phyloP scores from a whole-genome alignment of 2,888 invertebrate species.

The Zonitis immaculata region DNA sequence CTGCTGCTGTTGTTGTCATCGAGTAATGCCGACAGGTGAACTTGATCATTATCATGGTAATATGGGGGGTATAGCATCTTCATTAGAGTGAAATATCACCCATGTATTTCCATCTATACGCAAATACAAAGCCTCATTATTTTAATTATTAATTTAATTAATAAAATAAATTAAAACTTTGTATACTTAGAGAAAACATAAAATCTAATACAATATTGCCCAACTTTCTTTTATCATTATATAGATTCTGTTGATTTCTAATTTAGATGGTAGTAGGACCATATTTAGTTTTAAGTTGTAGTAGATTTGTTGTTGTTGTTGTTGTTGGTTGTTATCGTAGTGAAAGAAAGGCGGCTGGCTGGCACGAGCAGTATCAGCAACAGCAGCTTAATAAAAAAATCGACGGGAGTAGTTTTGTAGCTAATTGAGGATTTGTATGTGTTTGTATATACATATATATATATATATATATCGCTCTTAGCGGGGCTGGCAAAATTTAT shows the following conservation, averaged over 20 bases:
- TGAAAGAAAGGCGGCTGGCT: not conserved
- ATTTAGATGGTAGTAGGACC: not conserved
- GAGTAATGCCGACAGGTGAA: constrained; percentile 25
- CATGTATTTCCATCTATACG: not conserved
- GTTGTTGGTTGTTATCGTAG: not conserved
- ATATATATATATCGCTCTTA: constrained; percentile 42
- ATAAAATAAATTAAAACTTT: too few species aligned
- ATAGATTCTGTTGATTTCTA: not conserved
- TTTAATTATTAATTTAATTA: not conserved
- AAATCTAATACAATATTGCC: too few species aligned
- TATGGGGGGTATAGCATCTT: constrained; percentile 37
- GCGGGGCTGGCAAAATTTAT: constrained; percentile 43
- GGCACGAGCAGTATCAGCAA: too few species aligned
- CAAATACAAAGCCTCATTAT: not conserved
- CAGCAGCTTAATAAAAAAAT: constrained; percentile 16
- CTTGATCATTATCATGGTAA: constrained; percentile 39
- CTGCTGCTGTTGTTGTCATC: too few species aligned
- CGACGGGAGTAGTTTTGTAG: constrained; percentile 22
- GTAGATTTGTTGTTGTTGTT: too few species aligned
- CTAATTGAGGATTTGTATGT: constrained; percentile 50
- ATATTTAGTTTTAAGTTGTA: too few species aligned
- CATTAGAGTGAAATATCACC: constrained; percentile 38
- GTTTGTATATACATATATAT: too few species aligned
- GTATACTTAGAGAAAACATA: too few species aligned
- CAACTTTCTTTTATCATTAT: not conserved